Conservation (phyloP, 2,797 vertebrate genomes). For the Myotis vivesi region DNA sequence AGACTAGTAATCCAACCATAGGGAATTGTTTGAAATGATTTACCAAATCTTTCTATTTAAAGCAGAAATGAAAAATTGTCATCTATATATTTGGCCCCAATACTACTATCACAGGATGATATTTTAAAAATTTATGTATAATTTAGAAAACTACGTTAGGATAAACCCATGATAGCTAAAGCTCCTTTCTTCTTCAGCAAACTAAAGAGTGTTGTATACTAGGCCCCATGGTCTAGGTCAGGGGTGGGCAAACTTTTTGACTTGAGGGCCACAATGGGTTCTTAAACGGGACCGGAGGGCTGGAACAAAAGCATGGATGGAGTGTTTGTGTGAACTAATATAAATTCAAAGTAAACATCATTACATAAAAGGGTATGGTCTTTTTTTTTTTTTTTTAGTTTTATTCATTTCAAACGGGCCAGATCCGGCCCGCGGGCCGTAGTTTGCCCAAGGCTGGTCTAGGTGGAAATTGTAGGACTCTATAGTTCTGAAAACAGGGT, state of each 20-base stretch:
- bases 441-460: neutral
- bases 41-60: neutral
- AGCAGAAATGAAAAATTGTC: slow-evolving; percentile 11
- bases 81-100: neutral
- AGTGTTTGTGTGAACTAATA: too few relatives aligned
- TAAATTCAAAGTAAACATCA: too few relatives aligned
- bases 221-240: neutral
- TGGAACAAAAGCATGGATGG: too few relatives aligned
- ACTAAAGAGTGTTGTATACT: neutral
- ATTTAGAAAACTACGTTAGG: neutral
- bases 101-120: neutral
- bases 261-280: too few relatives aligned
- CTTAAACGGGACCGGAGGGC: too few relatives aligned
- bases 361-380: too few relatives aligned
- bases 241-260: too few relatives aligned
- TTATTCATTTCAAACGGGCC: too few relatives aligned
- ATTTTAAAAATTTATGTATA: neutral
- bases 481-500: neutral
- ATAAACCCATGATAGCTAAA: neutral
- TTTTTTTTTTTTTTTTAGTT: too few relatives aligned
- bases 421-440: too few relatives aligned
- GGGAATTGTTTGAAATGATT: neutral
- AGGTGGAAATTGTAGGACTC: neutral
- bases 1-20: neutral
- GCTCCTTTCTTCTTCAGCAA: neutral